phyloP scores from a whole-genome alignment of 2,888 invertebrate species.

The Stegana nigrithorax region DNA sequence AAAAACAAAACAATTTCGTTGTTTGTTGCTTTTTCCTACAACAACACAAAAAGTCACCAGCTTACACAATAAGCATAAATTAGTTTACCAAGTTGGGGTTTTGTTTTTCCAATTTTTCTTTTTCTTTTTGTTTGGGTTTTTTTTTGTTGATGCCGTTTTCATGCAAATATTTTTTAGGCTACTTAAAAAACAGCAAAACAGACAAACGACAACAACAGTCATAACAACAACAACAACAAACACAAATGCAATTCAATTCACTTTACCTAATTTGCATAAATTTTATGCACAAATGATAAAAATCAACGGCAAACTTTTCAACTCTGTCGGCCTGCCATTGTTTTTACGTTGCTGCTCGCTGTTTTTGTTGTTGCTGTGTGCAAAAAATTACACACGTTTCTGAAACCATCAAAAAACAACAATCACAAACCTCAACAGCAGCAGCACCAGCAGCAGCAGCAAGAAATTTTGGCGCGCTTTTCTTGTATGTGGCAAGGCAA shows the following conservation, averaged over 20 bases:
- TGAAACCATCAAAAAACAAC: neutral
- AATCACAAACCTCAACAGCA: neutral
- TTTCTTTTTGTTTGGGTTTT: too few species aligned
- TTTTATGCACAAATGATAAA: neutral
- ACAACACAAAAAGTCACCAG: too few species aligned
- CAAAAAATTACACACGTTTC: neutral
- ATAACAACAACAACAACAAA: neutral
- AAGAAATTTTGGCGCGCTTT: too few species aligned
- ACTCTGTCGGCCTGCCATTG: too few species aligned
- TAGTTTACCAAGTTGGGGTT: neutral
- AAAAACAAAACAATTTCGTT: too few species aligned
- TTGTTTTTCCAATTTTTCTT: too few species aligned
- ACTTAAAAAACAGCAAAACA: neutral
- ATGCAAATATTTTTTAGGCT: neutral
- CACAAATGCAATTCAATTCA: neutral
- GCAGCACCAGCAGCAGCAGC: neutral
- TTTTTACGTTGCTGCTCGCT: slow-evolving; percentile 24
- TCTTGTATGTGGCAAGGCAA: too few species aligned
- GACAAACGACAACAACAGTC: too few species aligned
- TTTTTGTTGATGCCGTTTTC: too few species aligned
- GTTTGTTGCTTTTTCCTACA: too few species aligned
- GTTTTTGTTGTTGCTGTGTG: slow-evolving; percentile 13
- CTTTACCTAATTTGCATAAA: neutral
- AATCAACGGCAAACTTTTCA: neutral
- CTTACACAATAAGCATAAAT: neutral